These are phyloP conservation scores for Prosopocoilus inquinatus DNA, from an alignment of 2,888 invertebrate species.

Conservation along the genomic window DNA sequence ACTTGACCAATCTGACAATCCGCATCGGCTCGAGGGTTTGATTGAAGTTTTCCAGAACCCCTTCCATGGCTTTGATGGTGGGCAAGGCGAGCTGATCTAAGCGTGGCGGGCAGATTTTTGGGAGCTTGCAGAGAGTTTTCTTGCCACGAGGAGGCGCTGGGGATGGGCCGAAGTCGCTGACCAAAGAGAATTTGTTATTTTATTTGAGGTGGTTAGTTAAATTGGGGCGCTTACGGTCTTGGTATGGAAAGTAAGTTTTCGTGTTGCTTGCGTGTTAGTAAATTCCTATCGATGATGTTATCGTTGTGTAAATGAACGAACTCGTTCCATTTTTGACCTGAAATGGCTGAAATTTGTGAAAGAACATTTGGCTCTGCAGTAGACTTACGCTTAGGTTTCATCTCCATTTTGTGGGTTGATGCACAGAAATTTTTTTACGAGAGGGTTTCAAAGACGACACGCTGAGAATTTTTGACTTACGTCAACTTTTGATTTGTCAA, in stretches of 20 bases:
- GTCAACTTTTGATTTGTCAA: too few species aligned
- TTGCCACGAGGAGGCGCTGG: neutral
- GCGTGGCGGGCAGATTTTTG: slow-evolving; percentile 18
- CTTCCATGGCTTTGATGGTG: slow-evolving; percentile 10
- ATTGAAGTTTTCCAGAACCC: slow-evolving; percentile 19
- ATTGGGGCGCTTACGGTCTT: slow-evolving; percentile 15
- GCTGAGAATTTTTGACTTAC: too few species aligned
- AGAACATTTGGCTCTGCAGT: too few species aligned
- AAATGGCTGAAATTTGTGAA: too few species aligned
- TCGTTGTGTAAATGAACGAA: too few species aligned
- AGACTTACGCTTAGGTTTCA: too few species aligned
- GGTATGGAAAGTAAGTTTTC: slow-evolving; percentile 10
- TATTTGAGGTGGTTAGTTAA: neutral
- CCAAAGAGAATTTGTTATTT: too few species aligned
- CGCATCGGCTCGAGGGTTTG: slow-evolving; percentile 22
- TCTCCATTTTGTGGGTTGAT: neutral
- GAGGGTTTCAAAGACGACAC: too few species aligned
- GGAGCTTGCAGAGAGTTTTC: slow-evolving; percentile 11
- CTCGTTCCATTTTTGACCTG: too few species aligned
- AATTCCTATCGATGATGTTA: slow-evolving; percentile 8
- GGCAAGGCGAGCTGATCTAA: slow-evolving; percentile 24
- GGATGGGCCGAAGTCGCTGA: too few species aligned
- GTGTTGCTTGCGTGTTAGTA: slow-evolving; percentile 18
- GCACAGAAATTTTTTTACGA: neutral
- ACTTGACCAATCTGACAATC: slow-evolving; percentile 25